Percentiles rank a stretch among this genome's conserved stretches.
These are phyloP conservation scores for Taenaris catops DNA, from an alignment of 2,888 invertebrate genomes.

Conservation along the genomic window DNA sequence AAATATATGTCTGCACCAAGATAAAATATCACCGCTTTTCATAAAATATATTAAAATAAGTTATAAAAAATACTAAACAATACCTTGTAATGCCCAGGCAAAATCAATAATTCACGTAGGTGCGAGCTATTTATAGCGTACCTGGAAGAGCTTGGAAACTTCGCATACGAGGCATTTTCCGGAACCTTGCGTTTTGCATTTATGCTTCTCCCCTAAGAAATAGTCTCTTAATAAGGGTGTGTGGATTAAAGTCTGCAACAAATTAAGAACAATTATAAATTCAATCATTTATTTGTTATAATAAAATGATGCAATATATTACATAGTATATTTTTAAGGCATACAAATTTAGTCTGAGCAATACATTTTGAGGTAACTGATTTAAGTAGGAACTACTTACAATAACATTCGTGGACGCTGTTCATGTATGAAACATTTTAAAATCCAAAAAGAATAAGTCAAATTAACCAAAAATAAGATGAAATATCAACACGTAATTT, in stretches of 20 bases:
- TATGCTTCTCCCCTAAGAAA: conserved; percentile 95
- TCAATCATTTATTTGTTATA: neutral
- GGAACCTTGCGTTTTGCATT: conserved; percentile 86
- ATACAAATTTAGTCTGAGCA: too few relatives aligned
- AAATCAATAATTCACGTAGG: conserved; percentile 27
- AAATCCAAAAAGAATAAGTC: too few relatives aligned
- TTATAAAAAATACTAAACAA: too few relatives aligned
- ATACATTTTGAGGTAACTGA: too few relatives aligned
- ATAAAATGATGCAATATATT: neutral
- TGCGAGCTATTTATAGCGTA: conserved; percentile 26
- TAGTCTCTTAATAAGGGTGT: conserved; percentile 97
- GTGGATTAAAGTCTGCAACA: conserved; percentile 90
- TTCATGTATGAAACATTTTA: too few relatives aligned
- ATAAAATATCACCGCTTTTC: too few relatives aligned
- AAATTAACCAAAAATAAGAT: too few relatives aligned
- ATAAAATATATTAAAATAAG: too few relatives aligned
- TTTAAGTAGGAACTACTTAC: too few relatives aligned
- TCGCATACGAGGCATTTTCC: conserved; percentile 96
- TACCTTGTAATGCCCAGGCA: conserved; percentile 18
- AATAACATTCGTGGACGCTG: too few relatives aligned
- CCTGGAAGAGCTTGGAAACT: conserved; percentile 95
- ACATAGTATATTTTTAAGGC: neutral
- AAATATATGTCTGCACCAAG: too few relatives aligned
- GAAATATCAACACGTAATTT: too few relatives aligned
- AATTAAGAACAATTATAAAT: neutral